Conservation (phyloP, 2,113 vertebrate species). For the Formicarius rufipectus region DNA sequence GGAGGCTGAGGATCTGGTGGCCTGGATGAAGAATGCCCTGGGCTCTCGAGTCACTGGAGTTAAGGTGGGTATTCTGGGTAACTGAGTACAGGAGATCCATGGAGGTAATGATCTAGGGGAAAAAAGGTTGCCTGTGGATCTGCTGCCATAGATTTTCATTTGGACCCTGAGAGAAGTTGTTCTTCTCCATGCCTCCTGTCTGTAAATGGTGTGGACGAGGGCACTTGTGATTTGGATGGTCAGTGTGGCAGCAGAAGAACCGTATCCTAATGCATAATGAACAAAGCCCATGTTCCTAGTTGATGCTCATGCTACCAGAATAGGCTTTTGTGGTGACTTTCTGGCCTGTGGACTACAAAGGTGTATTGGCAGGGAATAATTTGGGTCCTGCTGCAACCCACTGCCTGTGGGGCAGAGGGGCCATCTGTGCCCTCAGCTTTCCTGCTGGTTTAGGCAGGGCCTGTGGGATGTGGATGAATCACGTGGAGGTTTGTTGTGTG, state of each 20-base stretch:
- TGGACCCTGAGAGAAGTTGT: background rate
- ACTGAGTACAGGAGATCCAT: background rate
- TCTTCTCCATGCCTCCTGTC: background rate
- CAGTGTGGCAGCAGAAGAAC: background rate
- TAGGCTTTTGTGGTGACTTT: background rate
- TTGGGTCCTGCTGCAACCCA: background rate
- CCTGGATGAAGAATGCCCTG: slow-evolving; percentile 93
- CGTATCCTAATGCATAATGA: background rate
- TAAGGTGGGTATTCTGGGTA: slow-evolving; percentile 77
- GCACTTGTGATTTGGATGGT: background rate
- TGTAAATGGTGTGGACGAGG: background rate
- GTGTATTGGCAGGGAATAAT: background rate
- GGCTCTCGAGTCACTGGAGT: slow-evolving; percentile 84
- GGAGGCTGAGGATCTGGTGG: slow-evolving; percentile 86
- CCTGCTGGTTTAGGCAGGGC: background rate
- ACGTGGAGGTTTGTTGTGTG: background rate
- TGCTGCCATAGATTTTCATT: background rate
- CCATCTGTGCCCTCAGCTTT: background rate
- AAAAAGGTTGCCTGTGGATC: background rate
- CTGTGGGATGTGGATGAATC: background rate
- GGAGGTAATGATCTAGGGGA: background rate
- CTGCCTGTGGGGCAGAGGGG: background rate
- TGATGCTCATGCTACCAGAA: background rate
- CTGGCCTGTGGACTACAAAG: background rate
- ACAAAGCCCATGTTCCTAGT: background rate